Percentiles rank a stretch among this genome's conserved stretches.
Evolutionary conservation across 2,888 invertebrate genomes (phyloP).

Genomic region (Cheilosia urbana): DNA sequence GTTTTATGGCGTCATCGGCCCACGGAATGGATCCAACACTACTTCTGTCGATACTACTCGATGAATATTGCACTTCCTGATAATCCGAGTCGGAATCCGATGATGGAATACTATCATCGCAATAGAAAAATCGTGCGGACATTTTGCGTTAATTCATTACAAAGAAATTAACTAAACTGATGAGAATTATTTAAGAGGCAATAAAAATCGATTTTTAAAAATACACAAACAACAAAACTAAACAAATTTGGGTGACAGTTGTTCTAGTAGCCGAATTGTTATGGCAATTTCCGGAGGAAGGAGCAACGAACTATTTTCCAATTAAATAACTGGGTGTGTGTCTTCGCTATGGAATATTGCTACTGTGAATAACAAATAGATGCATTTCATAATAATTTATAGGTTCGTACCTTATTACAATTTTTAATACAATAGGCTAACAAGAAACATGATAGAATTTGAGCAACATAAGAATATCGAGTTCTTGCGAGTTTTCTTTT

Average conservation of each 20-base stretch:
- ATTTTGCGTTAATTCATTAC: conserved; percentile 62
- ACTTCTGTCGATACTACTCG: conserved; percentile 82
- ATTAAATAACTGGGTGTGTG: conserved; percentile 26
- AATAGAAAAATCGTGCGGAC: conserved; percentile 63
- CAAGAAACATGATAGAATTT: too few relatives aligned
- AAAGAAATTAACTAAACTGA: conserved; percentile 29
- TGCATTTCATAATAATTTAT: too few relatives aligned
- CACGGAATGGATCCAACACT: conserved; percentile 83
- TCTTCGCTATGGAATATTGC: background rate
- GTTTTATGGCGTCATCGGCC: conserved; percentile 83
- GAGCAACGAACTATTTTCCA: conserved; percentile 9
- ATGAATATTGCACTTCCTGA: conserved; percentile 81
- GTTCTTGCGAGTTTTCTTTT: too few relatives aligned
- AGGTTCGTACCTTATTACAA: too few relatives aligned
- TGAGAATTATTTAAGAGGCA: conserved; percentile 44
- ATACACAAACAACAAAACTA: conserved; percentile 69
- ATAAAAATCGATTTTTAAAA: conserved; percentile 70
- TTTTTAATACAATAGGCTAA: too few relatives aligned
- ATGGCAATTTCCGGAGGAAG: conserved; percentile 61
- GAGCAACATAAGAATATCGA: too few relatives aligned
- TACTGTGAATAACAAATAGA: conserved; percentile 10
- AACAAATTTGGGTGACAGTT: conserved; percentile 59
- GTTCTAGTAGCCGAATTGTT: conserved; percentile 58
- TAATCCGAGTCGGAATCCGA: conserved; percentile 79
- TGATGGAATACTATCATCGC: conserved; percentile 71